phyloP scores from a whole-genome alignment of 2,888 invertebrate genomes.

The Torymus aiolomorphi region DNA sequence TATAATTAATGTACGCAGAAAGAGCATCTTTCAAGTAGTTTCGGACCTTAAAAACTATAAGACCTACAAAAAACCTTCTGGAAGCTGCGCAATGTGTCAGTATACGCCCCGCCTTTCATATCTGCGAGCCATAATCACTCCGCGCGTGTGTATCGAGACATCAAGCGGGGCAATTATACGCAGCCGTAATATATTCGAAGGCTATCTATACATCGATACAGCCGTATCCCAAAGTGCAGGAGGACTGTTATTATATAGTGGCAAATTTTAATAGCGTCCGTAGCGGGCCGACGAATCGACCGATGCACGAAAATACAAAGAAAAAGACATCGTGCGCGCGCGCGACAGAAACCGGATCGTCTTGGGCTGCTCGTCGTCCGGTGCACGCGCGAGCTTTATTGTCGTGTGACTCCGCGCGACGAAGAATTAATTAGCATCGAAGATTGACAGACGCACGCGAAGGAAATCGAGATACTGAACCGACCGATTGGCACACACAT shows the following conservation, averaged over 20 bases:
- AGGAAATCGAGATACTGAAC: slow-evolving; percentile 51
- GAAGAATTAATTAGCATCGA: slow-evolving; percentile 63
- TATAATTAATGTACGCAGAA: too few species aligned
- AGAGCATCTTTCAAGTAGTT: too few species aligned
- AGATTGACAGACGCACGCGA: slow-evolving; percentile 59
- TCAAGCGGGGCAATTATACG: slow-evolving; percentile 17
- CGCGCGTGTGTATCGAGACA: neutral
- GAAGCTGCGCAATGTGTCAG: too few species aligned
- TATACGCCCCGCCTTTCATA: too few species aligned
- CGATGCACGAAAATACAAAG: slow-evolving; percentile 29
- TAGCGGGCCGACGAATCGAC: neutral
- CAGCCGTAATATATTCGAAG: neutral
- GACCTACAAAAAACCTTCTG: too few species aligned
- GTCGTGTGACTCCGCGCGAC: slow-evolving; percentile 60
- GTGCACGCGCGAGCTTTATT: slow-evolving; percentile 57
- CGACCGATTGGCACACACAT: slow-evolving; percentile 12
- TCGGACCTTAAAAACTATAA: too few species aligned
- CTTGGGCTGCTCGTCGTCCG: slow-evolving; percentile 58
- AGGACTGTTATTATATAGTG: neutral
- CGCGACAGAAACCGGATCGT: slow-evolving; percentile 63
- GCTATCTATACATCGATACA: neutral
- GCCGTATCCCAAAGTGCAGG: slow-evolving; percentile 3
- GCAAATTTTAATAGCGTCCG: slow-evolving; percentile 36
- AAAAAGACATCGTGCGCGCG: slow-evolving; percentile 5
- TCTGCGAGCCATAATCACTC: too few species aligned